Percentiles rank a stretch among this genome's conserved stretches.
These are phyloP conservation scores for Bos javanicus DNA, from an alignment of 2,113 vertebrate genomes.

Conservation along the genomic window DNA sequence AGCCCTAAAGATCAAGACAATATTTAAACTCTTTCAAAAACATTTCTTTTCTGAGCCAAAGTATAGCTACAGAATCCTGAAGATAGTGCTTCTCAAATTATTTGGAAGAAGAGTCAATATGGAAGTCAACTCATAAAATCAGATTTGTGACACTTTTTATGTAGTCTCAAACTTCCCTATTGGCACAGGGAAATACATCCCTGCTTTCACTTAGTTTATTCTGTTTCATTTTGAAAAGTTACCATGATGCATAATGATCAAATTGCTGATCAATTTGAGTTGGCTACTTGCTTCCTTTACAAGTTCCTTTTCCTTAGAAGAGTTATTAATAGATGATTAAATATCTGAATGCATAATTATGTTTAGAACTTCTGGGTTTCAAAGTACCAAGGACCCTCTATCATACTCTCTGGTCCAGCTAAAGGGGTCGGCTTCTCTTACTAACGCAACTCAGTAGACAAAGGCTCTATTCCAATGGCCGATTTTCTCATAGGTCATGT, in stretches of 20 bases:
- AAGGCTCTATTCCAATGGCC: background rate
- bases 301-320: background rate
- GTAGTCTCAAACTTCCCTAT: background rate
- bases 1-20: background rate
- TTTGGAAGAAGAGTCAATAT: background rate
- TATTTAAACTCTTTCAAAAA: background rate
- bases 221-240: constrained; percentile 29
- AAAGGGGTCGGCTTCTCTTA: background rate
- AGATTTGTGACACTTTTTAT: background rate
- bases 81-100: constrained; percentile 11
- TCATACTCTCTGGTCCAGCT: background rate
- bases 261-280: background rate
- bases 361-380: background rate
- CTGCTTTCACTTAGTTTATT: background rate
- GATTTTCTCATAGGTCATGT: background rate
- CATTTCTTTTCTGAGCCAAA: background rate
- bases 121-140: constrained; percentile 1
- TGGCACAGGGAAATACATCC: background rate
- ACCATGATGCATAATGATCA: background rate
- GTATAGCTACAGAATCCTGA: background rate
- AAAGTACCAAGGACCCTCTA: background rate
- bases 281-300: background rate
- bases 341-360: background rate
- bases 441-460: background rate
- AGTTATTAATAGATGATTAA: background rate